A percentile compares a stretch with the other conserved stretches of the same genome.
Conservation (phyloP, 2,797 vertebrate species). For the Anguilla obscura region DNA sequence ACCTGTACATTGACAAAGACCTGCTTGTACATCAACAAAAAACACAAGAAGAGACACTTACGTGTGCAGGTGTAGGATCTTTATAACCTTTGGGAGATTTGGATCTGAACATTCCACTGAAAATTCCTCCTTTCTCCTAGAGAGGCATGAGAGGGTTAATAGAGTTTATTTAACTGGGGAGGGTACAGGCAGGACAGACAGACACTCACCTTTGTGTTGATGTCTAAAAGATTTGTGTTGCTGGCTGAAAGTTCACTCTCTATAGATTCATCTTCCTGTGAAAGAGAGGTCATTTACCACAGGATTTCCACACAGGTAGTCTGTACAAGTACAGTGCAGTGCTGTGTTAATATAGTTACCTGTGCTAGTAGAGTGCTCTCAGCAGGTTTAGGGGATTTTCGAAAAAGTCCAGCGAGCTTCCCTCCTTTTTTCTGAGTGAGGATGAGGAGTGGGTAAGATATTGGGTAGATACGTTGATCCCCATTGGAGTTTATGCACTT, state of each 20-base stretch:
- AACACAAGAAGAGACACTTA: slow-evolving; percentile 7
- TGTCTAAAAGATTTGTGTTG: slow-evolving; percentile 44
- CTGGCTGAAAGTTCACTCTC: slow-evolving; percentile 39
- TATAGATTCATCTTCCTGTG: not conserved
- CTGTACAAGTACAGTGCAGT: not conserved
- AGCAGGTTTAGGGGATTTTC: slow-evolving; percentile 34
- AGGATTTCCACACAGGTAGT: not conserved
- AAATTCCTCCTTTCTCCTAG: slow-evolving; percentile 56
- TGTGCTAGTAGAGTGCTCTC: not conserved
- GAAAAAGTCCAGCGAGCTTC: slow-evolving; percentile 59
- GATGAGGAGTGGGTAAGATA: not conserved
- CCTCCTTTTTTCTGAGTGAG: slow-evolving; percentile 58
- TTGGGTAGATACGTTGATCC: not conserved
- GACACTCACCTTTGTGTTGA: slow-evolving; percentile 45
- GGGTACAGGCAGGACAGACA: not conserved
- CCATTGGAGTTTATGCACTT: not conserved
- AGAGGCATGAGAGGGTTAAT: slow-evolving; percentile 50
- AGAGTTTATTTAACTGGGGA: slow-evolving; percentile 48
- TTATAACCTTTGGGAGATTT: slow-evolving; percentile 52
- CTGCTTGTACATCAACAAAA: not conserved
- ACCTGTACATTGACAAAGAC: not conserved
- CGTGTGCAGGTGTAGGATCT: slow-evolving; percentile 30
- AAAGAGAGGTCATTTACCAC: not conserved
- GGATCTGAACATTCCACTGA: slow-evolving; percentile 57
- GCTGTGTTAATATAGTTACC: not conserved